Percentiles rank a stretch among this genome's conserved stretches.
phyloP scores from a whole-genome alignment of 1,140 invertebrate genomes.

The Drosophila trapezifrons region DNA sequence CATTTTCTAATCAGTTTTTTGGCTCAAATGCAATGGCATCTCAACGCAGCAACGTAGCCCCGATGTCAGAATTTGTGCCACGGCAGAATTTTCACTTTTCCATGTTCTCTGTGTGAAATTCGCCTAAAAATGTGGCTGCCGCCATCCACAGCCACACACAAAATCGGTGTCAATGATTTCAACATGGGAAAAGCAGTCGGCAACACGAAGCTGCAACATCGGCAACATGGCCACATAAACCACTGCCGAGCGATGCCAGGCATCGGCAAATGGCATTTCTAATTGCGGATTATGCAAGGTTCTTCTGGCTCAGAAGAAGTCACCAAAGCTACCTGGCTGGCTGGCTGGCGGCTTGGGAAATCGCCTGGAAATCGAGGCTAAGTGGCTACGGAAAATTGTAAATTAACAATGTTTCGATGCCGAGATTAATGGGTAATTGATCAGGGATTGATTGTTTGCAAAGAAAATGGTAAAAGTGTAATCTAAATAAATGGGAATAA shows the following conservation, averaged over 20 bases:
- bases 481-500: background rate
- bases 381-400: slow-evolving; percentile 30
- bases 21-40: slow-evolving; percentile 43
- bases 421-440: slow-evolving; percentile 33
- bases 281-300: slow-evolving; percentile 76
- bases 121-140: slow-evolving; percentile 65
- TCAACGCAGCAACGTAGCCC: slow-evolving; percentile 38
- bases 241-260: slow-evolving; percentile 16
- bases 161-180: slow-evolving; percentile 80
- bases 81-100: slow-evolving; percentile 70
- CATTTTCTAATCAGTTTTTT: slow-evolving; percentile 60
- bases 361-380: slow-evolving; percentile 41
- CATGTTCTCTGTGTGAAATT: slow-evolving; percentile 70
- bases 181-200: slow-evolving; percentile 68
- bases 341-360: slow-evolving; percentile 16
- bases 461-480: background rate
- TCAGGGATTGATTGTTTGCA: slow-evolving; percentile 9
- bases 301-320: slow-evolving; percentile 51
- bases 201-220: slow-evolving; percentile 21
- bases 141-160: slow-evolving; percentile 23
- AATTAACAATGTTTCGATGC: slow-evolving; percentile 15
- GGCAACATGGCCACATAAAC: slow-evolving; percentile 23
- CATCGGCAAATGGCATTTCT: slow-evolving; percentile 70
- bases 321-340: slow-evolving; percentile 13
- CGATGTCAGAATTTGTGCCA: slow-evolving; percentile 60